Evolutionary conservation across 2,113 vertebrate species (phyloP).

Genomic region (Crotalus helleri): DNA sequence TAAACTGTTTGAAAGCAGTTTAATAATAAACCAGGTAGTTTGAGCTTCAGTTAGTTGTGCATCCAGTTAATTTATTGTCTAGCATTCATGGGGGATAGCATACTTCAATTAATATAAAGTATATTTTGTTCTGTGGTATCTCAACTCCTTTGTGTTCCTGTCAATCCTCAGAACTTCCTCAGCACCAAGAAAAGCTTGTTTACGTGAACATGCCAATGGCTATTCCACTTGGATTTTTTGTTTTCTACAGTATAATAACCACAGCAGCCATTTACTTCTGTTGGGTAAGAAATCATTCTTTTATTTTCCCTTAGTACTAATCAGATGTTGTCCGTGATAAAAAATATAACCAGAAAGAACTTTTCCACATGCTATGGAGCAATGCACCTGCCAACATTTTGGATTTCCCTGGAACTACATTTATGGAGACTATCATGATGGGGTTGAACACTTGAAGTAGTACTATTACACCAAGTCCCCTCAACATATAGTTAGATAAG

Average conservation of each 20-base stretch:
- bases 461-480: not conserved
- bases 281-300: slow-evolving; percentile 70
- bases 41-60: not conserved
- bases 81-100: not conserved
- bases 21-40: not conserved
- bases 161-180: slow-evolving; percentile 13
- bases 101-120: slow-evolving; percentile 2
- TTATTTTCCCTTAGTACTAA: not conserved
- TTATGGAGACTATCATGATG: not conserved
- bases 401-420: not conserved
- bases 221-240: slow-evolving; percentile 49
- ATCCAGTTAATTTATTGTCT: slow-evolving; percentile 2
- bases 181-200: not conserved
- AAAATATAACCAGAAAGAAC: not conserved
- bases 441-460: not conserved
- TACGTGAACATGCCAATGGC: slow-evolving; percentile 51
- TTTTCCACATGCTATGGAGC: not conserved
- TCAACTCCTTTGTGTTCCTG: slow-evolving; percentile 43
- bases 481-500: not conserved
- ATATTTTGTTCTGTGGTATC: not conserved
- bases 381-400: not conserved
- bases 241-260: slow-evolving; percentile 64
- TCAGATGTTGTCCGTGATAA: not conserved
- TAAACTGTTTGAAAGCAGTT: not conserved
- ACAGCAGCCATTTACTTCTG: slow-evolving; percentile 58